A percentile compares a stretch with the other conserved stretches of the same genome.
phyloP scores from a whole-genome alignment of 2,888 invertebrate genomes.

The Apotomis capreana region DNA sequence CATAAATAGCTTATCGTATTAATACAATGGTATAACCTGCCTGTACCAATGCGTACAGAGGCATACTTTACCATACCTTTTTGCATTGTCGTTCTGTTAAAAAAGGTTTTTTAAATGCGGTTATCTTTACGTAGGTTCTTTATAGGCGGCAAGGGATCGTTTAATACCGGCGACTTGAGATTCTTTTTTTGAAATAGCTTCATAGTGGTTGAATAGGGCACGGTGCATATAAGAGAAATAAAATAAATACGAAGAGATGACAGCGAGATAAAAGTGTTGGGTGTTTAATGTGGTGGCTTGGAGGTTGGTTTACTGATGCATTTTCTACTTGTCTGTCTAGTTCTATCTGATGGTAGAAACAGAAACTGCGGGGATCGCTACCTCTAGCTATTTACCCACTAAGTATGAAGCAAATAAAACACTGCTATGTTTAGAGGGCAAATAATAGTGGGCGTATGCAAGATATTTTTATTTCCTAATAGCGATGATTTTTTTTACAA shows the following conservation, averaged over 20 bases:
- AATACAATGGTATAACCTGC: conserved; percentile 42
- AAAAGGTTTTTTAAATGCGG: conserved; percentile 27
- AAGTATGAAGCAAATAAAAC: too few species aligned
- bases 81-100: conserved; percentile 34
- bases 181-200: conserved; percentile 13
- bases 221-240: neutral
- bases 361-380: too few species aligned
- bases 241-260: neutral
- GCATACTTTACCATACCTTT: conserved; percentile 38
- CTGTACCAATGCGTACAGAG: conserved; percentile 34
- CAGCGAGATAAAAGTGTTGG: neutral
- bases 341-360: too few species aligned
- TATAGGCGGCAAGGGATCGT: conserved; percentile 21
- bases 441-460: too few species aligned
- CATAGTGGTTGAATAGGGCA: conserved; percentile 3
- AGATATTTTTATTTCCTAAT: too few species aligned
- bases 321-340: too few species aligned
- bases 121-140: conserved; percentile 24
- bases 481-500: too few species aligned
- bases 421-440: too few species aligned
- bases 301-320: neutral
- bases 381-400: too few species aligned
- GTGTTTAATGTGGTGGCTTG: neutral
- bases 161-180: conserved; percentile 3
- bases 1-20: conserved; percentile 39